phyloP scores from a whole-genome alignment of 2,888 invertebrate species.

The Gortyna flavago region DNA sequence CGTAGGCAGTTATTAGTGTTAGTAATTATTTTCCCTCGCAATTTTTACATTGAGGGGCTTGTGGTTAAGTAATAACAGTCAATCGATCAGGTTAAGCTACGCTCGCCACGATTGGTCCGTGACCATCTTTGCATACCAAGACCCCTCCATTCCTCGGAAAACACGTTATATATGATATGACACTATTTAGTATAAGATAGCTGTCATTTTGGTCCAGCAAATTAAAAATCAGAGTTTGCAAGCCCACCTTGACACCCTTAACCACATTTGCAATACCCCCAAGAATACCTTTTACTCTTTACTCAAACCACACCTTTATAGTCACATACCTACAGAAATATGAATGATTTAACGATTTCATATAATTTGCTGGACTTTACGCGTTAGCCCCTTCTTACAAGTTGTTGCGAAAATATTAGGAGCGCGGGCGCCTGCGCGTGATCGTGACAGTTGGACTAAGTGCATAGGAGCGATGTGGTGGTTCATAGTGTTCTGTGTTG shows the following conservation, averaged over 20 bases:
- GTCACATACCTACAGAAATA: not conserved
- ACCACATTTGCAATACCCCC: not conserved
- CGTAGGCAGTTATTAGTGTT: not conserved
- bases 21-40: too few species aligned
- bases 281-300: constrained; percentile 20
- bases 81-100: too few species aligned
- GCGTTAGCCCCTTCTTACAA: constrained; percentile 40
- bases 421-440: not conserved
- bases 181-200: too few species aligned
- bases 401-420: constrained; percentile 55
- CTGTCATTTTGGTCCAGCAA: not conserved
- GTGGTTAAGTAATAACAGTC: too few species aligned
- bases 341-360: constrained; percentile 38
- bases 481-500: constrained; percentile 54
- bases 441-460: constrained; percentile 41
- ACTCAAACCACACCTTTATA: not conserved
- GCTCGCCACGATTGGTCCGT: too few species aligned
- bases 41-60: too few species aligned
- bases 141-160: too few species aligned
- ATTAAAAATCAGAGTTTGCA: not conserved
- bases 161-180: too few species aligned
- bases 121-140: too few species aligned
- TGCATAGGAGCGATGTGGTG: constrained; percentile 55
- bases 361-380: constrained; percentile 16
- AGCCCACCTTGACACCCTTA: constrained; percentile 20